Evolutionary conservation across 2,113 vertebrate species (phyloP), one percentile per base, ranked within the genome.

Genomic region (Platichthys flesus): DNA sequence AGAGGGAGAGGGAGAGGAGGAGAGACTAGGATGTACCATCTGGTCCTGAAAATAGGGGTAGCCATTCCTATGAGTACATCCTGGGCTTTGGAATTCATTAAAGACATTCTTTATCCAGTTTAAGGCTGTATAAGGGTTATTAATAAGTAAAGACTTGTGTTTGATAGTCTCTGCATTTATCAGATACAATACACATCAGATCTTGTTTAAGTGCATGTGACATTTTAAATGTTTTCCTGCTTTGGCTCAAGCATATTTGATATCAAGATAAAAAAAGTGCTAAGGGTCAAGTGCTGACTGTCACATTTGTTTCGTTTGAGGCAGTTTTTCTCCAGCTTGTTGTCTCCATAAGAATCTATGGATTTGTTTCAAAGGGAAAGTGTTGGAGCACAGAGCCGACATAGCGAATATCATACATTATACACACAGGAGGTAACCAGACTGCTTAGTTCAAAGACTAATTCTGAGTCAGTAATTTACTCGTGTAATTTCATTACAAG

Each of bases 11-110:
- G 61, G 76, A 74, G 71, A 88, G 85, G 82, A 84, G 83, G 84
- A 86, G 81, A 90, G 76, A 83, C 57, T 76, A 89, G 92, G 56
- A 82, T 70, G 82, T 92, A 93, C 91, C 91, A 94, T 88, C 28
- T 81, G 55, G 2, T 57, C 12, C 42, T 28, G 20, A 42, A 45
- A 60, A 76, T 15, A 52, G 81, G 90, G 92, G 90, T 71, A 63
- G 21, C 18, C 5, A 21, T 16, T 35, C 52, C 4, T 74, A 72
- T 37, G 24, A 56, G 51, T 35, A n/a, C 40, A 54, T 58, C 12
- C 59, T 60, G 1, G 20, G 10, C 35, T 52, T 71, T 52, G 9
- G 1, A 28, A n/a, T 24, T 7, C 63, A 42, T 57, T 16, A 18
- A 55, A 23, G 31, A 13, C 3, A 20, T 31, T n/a, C 20, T 42